A percentile compares a stretch with the other conserved stretches of the same genome.
Evolutionary conservation across 2,113 vertebrate species (phyloP).

Genomic region (Sminthopsis crassicaudata): DNA sequence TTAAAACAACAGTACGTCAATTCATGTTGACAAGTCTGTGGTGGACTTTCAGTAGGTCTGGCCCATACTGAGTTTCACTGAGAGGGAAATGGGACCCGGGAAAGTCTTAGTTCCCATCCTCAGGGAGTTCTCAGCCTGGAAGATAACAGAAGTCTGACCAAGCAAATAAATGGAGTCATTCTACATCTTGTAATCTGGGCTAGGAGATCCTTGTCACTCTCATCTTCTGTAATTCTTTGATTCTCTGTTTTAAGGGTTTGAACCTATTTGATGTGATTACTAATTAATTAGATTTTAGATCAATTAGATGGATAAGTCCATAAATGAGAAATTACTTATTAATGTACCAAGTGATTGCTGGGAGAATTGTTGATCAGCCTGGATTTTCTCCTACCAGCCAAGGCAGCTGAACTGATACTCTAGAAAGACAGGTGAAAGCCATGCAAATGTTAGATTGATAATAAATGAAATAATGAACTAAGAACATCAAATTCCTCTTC

Average conservation of each 20-base stretch:
- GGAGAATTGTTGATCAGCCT: background rate
- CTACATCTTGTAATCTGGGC: background rate
- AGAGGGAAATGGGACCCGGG: background rate
- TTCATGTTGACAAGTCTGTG: background rate
- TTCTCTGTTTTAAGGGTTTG: background rate
- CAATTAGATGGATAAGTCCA: background rate
- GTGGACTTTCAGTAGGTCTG: background rate
- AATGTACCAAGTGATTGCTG: background rate
- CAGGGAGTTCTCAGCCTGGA: background rate
- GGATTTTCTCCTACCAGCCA: background rate
- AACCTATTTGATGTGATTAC: background rate
- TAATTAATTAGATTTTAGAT: background rate
- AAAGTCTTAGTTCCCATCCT: background rate
- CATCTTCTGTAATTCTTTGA: background rate
- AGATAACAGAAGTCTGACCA: background rate
- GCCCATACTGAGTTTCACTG: background rate
- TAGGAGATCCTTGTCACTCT: background rate
- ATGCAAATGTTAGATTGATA: background rate
- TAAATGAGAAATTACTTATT: constrained; percentile 2
- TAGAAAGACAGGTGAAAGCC: background rate
- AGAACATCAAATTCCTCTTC: too few relatives aligned
- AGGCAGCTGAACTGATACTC: background rate
- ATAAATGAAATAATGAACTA: background rate
- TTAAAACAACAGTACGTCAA: background rate
- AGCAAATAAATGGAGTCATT: background rate